Evolutionary conservation across 2,888 invertebrate species (phyloP), one percentile per base, ranked within the genome.

Genomic region (Eumerus sabulonum): DNA sequence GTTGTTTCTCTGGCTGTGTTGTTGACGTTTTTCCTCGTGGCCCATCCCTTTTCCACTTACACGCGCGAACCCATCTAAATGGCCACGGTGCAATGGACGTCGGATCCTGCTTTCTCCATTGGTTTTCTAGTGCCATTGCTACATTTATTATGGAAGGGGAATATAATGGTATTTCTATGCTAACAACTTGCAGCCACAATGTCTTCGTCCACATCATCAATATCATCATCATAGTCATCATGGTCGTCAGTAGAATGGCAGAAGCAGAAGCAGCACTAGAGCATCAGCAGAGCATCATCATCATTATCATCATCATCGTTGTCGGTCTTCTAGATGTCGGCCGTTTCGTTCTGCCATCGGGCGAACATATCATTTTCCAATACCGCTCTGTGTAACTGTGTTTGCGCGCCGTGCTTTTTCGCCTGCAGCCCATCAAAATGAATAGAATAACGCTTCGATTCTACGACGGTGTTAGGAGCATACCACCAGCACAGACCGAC

Each of bases 81-180:
- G 7, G 27, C 3, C 27, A 27, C 7, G 7, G 27, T n/a, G 27
- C 27, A 27, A 27, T 7, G 27, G 27, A 27, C 27, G 27, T 27
- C 17, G 77, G 59, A 63, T 73, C 73, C 73, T 73, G 79, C 79
- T 79, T 79, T 79, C 79, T 73, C 77, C 47, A 51, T 44, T 11
- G 51, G 56, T 56, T 67, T 67, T 50, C 73, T 68, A 45, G 53
- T 45, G 18, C 60, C 45, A 36, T 44, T 50, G 77, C 51, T 56
- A 47, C 53, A 48, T 56, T 71, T 71, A 71, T 57, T 48, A 63
- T 40, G 51, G 66, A 59, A 56, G 63, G 57, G 47, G 36, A 64
- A 73, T 68, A 79, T 77, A 79, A 79, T 79, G 73, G 79, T 57
- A 79, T 79, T 79, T 79, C 73, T 79, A 79, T 79, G 79, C 79